Base-by-base conservation (phyloP, 2,888 invertebrate genomes). In the Eilema sororculum region DNA sequence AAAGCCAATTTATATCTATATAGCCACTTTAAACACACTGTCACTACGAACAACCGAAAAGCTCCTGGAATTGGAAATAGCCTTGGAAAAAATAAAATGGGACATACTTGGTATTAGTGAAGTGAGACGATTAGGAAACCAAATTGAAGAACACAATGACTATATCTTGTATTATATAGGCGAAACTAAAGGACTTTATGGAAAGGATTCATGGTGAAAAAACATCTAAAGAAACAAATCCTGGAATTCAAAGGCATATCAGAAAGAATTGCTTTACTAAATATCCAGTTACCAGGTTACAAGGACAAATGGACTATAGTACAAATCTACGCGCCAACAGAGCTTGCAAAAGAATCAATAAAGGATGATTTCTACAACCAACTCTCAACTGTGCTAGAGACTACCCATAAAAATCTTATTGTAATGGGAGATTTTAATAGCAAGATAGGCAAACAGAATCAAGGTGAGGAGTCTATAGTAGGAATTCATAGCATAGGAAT, bases 301-400 rank as follows among this genome's bases (percentile, higher is more conserved):
- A 57, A 57, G 22, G 8, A 57, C 20, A 57, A 37, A 8, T 30
- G 30, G 30, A 22, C 57, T 30, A 22, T 65, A 57, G 33, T 65
- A 2, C 65, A 65, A 65, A 33, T 56, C n/a, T 65, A 65, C 2
- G 58, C 57, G 22, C 56, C 65, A 22, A 65, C 58, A 65, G 65
- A 65, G n/a, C 13, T 22, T 3, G 57, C 37, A 30, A 0, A 30
- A 4, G 57, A 65, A 22, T 13, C 10, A 4, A 57, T 33, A 57
- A 65, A 57, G 4, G 57, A 65, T 9, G 22, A 22, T 16, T 65
- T 65, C 37, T 65, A 65, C 24, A 3, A 57, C 6, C 24, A 66
- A 3, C 41, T 66, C 24, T 22, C 37, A 24, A 41, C n/a, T 0
- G 25, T 59, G 2, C 41, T 59, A 0, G 24, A 41, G 22, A 25